A percentile compares a stretch with the other conserved stretches of the same genome.
Conservation (phyloP, 2,888 invertebrate genomes). For the Chloroclysta siterata region DNA sequence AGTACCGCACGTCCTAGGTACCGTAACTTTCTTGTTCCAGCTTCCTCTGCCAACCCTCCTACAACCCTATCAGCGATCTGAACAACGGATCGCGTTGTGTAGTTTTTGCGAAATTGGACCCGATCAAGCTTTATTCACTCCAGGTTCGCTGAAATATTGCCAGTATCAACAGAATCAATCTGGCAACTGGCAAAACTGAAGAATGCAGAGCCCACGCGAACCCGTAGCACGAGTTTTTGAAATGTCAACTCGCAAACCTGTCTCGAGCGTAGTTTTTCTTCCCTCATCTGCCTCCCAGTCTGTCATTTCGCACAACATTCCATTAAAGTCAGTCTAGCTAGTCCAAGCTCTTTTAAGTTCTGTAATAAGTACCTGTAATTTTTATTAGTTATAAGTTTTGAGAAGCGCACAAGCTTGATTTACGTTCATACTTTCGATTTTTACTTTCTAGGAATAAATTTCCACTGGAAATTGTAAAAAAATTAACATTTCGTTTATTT, state of each 20-base stretch:
- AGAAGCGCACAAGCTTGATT: too few relatives aligned
- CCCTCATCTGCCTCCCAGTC: too few relatives aligned
- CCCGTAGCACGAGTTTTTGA: not conserved
- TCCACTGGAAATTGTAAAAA: too few relatives aligned
- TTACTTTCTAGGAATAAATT: too few relatives aligned
- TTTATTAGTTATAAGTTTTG: too few relatives aligned
- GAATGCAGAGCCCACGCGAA: constrained; percentile 22
- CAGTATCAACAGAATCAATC: constrained; percentile 54
- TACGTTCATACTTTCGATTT: too few relatives aligned
- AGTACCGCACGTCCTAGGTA: not conserved
- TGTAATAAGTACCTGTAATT: too few relatives aligned
- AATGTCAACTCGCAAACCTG: not conserved
- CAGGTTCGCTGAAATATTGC: constrained; percentile 64
- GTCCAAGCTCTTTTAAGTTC: too few relatives aligned
- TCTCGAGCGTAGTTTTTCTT: too few relatives aligned
- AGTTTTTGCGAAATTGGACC: constrained; percentile 83
- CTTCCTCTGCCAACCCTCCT: constrained; percentile 64
- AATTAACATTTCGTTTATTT: too few relatives aligned
- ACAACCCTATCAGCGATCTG: constrained; percentile 75
- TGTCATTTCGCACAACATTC: too few relatives aligned
- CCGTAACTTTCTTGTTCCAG: not conserved
- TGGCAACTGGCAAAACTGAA: constrained; percentile 41
- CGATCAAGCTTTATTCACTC: constrained; percentile 73
- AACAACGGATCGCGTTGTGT: constrained; percentile 83
- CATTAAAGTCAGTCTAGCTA: too few relatives aligned